phyloP scores from a whole-genome alignment of 2,797 vertebrate species.

The Echeneis naucrates region DNA sequence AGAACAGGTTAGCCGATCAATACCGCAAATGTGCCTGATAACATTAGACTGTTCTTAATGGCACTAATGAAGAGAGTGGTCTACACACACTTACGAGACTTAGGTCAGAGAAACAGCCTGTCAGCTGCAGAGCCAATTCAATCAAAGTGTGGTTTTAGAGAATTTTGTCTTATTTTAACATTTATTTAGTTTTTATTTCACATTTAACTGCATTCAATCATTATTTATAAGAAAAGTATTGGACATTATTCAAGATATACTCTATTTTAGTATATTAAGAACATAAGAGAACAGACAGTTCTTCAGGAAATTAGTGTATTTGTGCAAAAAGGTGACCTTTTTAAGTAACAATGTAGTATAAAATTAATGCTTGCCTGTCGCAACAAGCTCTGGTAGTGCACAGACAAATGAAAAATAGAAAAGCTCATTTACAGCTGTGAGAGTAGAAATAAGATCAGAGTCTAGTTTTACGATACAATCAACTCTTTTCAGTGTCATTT shows the following conservation, averaged over 20 bases:
- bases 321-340: not conserved
- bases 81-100: slow-evolving; percentile 59
- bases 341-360: not conserved
- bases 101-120: slow-evolving; percentile 40
- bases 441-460: not conserved
- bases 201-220: not conserved
- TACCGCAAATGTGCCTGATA: slow-evolving; percentile 70
- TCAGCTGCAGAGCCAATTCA: slow-evolving; percentile 33
- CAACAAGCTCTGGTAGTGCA: not conserved
- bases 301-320: not conserved
- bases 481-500: slow-evolving; percentile 45
- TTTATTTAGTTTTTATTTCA: not conserved
- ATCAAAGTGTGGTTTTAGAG: slow-evolving; percentile 18
- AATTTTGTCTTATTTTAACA: not conserved
- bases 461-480: slow-evolving; percentile 44
- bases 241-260: not conserved
- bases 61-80: slow-evolving; percentile 80
- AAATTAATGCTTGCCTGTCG: not conserved
- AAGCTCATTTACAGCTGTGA: not conserved
- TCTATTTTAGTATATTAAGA: not conserved
- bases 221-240: not conserved
- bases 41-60: slow-evolving; percentile 74
- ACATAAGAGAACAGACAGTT: not conserved
- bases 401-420: not conserved
- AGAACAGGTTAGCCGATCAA: slow-evolving; percentile 70